Conservation (phyloP, 2,797 vertebrate species). For the Ibycter americanus region DNA sequence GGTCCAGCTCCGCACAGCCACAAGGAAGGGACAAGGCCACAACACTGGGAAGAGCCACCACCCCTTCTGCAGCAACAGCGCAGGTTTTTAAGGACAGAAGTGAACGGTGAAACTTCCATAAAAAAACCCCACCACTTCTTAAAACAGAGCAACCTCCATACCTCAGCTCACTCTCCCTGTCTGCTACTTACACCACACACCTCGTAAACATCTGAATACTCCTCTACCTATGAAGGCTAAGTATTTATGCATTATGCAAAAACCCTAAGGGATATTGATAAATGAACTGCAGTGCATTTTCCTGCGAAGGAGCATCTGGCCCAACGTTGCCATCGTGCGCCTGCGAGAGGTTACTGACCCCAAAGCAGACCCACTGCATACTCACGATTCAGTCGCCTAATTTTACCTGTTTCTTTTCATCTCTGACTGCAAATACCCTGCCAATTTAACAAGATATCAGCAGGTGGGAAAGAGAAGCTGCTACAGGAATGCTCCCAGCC, state of each 20-base stretch:
- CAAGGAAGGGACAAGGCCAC: neutral
- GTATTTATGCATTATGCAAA: neutral
- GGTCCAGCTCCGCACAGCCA: neutral
- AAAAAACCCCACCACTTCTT: neutral
- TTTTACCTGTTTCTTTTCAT: neutral
- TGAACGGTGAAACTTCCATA: neutral
- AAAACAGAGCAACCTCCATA: rapidly evolving
- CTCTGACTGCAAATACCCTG: neutral
- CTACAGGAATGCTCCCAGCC: neutral
- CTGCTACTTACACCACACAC: neutral
- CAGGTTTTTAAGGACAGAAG: neutral
- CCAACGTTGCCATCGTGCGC: rapidly evolving
- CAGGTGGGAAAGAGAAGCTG: neutral
- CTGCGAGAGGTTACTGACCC: neutral
- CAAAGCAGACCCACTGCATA: rapidly evolving
- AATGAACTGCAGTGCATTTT: neutral
- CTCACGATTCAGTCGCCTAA: neutral
- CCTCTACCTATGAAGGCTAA: neutral
- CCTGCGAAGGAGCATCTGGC: neutral
- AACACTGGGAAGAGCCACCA: neutral
- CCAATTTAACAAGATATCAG: neutral
- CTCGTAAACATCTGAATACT: neutral
- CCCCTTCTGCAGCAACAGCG: neutral
- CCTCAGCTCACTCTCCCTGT: neutral
- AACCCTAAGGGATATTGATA: rapidly evolving